Percentiles rank a stretch among this genome's conserved stretches.
phyloP scores from a whole-genome alignment of 2,113 vertebrate species.

The Alethe diademata region DNA sequence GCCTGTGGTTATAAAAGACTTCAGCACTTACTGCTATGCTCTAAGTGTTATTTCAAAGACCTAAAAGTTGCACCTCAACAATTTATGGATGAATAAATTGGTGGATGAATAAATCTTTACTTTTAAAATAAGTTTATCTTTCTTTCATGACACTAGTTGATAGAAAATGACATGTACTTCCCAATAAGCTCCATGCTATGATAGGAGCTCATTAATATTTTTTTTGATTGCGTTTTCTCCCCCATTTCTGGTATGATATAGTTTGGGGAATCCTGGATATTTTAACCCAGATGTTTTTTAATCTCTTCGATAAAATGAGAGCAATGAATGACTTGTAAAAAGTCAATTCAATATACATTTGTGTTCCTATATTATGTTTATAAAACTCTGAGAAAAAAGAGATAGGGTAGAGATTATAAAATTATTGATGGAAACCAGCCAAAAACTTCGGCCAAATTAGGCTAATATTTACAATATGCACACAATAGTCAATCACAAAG shows the following conservation, averaged over 20 bases:
- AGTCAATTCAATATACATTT: neutral
- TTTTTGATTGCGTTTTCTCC: neutral
- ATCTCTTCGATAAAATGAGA: neutral
- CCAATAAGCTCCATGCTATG: neutral
- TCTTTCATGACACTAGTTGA: neutral
- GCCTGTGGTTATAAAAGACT: neutral
- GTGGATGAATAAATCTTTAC: neutral
- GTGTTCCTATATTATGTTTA: neutral
- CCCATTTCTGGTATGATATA: neutral
- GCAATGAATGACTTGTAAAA: neutral
- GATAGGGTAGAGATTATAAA: neutral
- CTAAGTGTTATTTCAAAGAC: neutral
- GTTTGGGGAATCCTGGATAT: neutral
- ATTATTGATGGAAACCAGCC: neutral
- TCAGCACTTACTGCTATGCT: accelerated
- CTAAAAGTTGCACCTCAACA: neutral
- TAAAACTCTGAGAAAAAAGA: neutral
- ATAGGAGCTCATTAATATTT: neutral
- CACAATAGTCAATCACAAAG: neutral
- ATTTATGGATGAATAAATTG: neutral
- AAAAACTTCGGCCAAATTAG: neutral
- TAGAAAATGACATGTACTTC: neutral
- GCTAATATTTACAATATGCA: neutral
- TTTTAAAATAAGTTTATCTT: neutral
- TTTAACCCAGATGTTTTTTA: neutral